These are phyloP conservation scores for Gerosis bhagava DNA, from an alignment of 2,888 invertebrate genomes.

Conservation along the genomic window DNA sequence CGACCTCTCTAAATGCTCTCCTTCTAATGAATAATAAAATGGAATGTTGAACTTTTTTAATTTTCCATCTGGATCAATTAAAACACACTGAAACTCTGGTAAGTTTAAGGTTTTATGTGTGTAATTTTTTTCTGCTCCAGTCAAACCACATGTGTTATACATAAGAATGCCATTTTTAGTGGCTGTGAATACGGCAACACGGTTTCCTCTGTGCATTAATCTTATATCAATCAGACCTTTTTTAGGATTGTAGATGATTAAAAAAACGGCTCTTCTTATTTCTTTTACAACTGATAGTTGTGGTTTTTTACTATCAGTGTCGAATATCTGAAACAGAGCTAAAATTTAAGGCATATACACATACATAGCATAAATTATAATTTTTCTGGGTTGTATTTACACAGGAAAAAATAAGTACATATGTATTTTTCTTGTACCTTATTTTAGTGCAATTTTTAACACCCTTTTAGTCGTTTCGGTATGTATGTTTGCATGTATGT, in stretches of 20 bases:
- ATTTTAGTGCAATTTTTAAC: too few relatives aligned
- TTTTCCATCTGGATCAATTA: constrained; percentile 92
- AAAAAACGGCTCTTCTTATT: constrained; percentile 87
- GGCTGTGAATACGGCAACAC: constrained; percentile 95
- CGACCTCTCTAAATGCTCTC: constrained; percentile 92
- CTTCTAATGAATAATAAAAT: constrained; percentile 95
- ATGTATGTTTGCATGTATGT: too few relatives aligned
- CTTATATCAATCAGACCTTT: constrained; percentile 97
- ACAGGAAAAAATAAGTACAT: too few relatives aligned
- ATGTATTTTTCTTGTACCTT: too few relatives aligned
- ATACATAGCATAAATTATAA: too few relatives aligned
- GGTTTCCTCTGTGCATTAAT: constrained; percentile 93
- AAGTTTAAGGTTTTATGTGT: constrained; percentile 81
- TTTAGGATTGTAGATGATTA: constrained; percentile 96
- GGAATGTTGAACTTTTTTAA: constrained; percentile 93
- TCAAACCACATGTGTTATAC: constrained; percentile 90
- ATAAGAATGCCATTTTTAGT: constrained; percentile 91
- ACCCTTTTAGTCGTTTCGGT: too few relatives aligned
- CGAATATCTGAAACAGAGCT: constrained; percentile 74
- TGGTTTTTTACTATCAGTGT: constrained; percentile 66
- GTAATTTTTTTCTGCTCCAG: constrained; percentile 85
- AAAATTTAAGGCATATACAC: too few relatives aligned
- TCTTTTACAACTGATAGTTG: constrained; percentile 67
- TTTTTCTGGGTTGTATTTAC: too few relatives aligned
- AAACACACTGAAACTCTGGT: constrained; percentile 87